These are phyloP conservation scores for Eubasilissa splendida DNA, from an alignment of 2,888 invertebrate genomes.

Conservation along the genomic window DNA sequence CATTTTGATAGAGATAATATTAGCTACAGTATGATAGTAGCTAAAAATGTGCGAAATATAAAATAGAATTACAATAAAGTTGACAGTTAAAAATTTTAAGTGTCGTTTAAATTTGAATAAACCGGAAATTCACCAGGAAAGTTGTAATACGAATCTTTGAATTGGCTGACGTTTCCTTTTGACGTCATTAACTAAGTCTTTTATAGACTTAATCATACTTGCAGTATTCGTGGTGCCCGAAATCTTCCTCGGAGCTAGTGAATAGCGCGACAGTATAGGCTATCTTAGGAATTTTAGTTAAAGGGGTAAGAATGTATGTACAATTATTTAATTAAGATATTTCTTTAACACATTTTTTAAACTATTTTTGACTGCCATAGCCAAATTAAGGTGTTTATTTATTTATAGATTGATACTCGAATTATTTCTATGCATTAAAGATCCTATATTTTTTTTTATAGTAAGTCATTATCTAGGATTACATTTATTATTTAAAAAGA, in stretches of 20 bases:
- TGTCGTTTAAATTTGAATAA: conserved; percentile 14
- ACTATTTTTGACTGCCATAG: neutral
- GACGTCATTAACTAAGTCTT: conserved; percentile 52
- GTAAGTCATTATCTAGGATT: too few relatives aligned
- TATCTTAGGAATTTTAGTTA: conserved; percentile 20
- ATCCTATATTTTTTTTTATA: too few relatives aligned
- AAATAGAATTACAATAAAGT: neutral
- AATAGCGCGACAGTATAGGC: conserved; percentile 6
- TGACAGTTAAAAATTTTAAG: conserved; percentile 8
- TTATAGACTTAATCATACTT: conserved; percentile 56
- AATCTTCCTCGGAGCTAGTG: conserved; percentile 35
- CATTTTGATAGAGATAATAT: too few relatives aligned
- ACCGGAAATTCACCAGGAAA: neutral
- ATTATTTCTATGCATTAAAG: too few relatives aligned
- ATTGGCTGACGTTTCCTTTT: conserved; percentile 54
- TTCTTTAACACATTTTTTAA: neutral
- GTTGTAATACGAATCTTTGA: conserved; percentile 47
- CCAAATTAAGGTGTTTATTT: too few relatives aligned
- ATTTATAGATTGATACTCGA: too few relatives aligned
- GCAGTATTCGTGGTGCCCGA: conserved; percentile 45
- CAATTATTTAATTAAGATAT: conserved; percentile 41
- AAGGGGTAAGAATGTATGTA: conserved; percentile 35
- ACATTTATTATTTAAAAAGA: too few relatives aligned
- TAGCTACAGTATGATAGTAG: too few relatives aligned
- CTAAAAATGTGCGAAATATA: too few relatives aligned